These are phyloP conservation scores for Nephila pilipes DNA, from an alignment of 1,140 invertebrate species.

Conservation along the genomic window DNA sequence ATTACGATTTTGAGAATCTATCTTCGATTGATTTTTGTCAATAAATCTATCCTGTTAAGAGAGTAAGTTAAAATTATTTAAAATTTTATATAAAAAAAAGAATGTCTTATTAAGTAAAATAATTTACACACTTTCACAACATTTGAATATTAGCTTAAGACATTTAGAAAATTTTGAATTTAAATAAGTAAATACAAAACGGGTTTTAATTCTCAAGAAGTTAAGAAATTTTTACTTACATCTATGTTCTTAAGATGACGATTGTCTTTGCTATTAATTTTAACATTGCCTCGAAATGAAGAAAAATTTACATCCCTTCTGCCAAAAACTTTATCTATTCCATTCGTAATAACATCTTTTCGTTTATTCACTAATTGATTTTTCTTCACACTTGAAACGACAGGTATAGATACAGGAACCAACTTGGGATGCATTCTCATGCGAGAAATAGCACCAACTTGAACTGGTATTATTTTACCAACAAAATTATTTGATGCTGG, in stretches of 20 bases:
- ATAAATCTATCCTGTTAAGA: no score
- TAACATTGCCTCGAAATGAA: conserved; percentile 5
- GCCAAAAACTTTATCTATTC: background rate
- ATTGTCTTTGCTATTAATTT: background rate
- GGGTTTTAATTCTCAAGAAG: background rate
- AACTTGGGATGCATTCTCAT: background rate
- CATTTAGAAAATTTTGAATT: no score
- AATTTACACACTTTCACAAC: no score
- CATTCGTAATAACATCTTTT: background rate
- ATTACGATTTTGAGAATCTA: no score
- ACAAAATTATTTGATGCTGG: background rate
- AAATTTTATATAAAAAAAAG: no score
- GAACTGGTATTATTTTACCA: conserved; percentile 26
- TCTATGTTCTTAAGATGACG: background rate
- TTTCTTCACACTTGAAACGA: background rate
- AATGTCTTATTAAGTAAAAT: no score
- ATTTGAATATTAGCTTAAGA: no score
- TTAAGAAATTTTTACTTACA: background rate
- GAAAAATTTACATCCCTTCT: background rate
- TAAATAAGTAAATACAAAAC: no score
- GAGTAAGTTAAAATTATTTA: no score
- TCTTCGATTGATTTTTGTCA: no score
- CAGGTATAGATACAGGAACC: conserved; percentile 29
- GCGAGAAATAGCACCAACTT: conserved; percentile 6
- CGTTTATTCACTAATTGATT: background rate